Conservation (phyloP, 2,797 vertebrate genomes). For the Morus bassanus region DNA sequence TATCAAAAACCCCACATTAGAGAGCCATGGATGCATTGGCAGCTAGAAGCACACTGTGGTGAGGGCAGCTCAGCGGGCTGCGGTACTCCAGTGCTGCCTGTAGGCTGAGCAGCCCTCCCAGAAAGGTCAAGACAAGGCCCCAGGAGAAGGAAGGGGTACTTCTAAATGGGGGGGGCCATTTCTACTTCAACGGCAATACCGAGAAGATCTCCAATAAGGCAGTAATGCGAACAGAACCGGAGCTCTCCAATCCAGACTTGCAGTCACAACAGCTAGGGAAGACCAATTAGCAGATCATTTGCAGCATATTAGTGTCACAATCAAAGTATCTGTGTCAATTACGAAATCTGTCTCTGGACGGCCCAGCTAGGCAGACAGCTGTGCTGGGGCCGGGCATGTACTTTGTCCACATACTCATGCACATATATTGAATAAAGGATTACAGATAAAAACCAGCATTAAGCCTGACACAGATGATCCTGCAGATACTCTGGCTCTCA, state of each 20-base stretch:
- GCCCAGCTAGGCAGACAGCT: background rate
- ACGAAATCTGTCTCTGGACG: background rate
- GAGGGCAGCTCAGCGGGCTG: background rate
- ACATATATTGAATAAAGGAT: background rate
- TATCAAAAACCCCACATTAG: background rate
- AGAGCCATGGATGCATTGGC: accelerated
- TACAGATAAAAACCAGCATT: background rate
- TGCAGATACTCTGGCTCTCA: background rate
- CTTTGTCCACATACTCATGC: background rate
- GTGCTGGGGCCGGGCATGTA: accelerated
- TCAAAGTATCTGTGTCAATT: background rate
- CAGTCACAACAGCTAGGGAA: background rate
- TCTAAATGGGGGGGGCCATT: too few relatives aligned
- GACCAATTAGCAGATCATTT: background rate
- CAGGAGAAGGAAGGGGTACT: background rate
- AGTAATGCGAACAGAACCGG: background rate
- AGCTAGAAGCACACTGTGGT: background rate
- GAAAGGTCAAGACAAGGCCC: background rate
- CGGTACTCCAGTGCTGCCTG: background rate
- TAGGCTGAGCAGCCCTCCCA: background rate
- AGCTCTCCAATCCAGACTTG: background rate
- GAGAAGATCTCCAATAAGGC: background rate
- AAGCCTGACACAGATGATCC: background rate
- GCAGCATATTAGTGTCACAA: background rate
- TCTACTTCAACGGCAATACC: accelerated